Percentiles rank a stretch among this genome's conserved stretches.
Conservation (phyloP, 2,797 vertebrate species). For the Chrosomus eos region DNA sequence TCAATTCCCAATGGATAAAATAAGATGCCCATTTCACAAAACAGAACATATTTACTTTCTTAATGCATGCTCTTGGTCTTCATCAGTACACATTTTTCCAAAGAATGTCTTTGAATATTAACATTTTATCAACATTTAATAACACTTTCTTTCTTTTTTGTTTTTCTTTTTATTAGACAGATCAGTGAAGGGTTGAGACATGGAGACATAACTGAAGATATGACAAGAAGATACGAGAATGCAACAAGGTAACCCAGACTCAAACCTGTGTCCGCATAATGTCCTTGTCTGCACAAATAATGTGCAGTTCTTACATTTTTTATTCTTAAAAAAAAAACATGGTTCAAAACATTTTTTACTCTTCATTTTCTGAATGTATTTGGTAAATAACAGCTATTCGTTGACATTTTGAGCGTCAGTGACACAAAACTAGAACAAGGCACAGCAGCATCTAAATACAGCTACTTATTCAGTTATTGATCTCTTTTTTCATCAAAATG, state of each 20-base stretch:
- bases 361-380: neutral
- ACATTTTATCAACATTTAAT: neutral
- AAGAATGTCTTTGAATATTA: neutral
- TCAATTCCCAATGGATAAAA: neutral
- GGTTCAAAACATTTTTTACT: neutral
- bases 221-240: too few relatives aligned
- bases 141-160: too few relatives aligned
- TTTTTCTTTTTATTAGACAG: too few relatives aligned
- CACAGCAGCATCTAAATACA: too few relatives aligned
- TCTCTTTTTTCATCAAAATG: too few relatives aligned
- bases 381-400: too few relatives aligned
- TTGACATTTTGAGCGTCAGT: neutral
- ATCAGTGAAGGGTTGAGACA: too few relatives aligned
- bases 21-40: neutral
- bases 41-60: neutral
- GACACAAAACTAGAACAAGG: too few relatives aligned
- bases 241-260: too few relatives aligned
- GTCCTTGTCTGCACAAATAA: too few relatives aligned
- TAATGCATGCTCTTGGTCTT: neutral
- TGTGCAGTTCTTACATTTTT: neutral
- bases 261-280: too few relatives aligned
- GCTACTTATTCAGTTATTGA: neutral
- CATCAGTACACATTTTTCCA: neutral
- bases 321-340: neutral
- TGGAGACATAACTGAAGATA: too few relatives aligned